These are phyloP conservation scores for Leucania comma DNA, from an alignment of 2,888 invertebrate genomes.

Conservation along the genomic window DNA sequence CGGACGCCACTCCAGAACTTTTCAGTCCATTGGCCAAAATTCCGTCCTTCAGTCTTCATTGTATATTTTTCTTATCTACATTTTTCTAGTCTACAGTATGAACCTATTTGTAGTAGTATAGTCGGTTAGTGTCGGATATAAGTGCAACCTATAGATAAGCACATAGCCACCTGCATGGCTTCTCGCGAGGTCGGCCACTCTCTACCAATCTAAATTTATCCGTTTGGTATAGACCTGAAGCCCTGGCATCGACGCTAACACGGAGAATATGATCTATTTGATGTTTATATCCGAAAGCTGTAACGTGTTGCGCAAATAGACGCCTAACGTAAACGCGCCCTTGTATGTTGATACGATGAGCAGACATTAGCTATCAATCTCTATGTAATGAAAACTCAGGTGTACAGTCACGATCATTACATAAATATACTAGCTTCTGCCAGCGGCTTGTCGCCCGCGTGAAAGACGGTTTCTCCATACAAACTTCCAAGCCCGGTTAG, in stretches of 20 bases:
- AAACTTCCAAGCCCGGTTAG: too few relatives aligned
- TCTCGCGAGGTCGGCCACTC: conserved; percentile 75
- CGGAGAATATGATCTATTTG: conserved; percentile 64
- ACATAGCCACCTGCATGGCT: conserved; percentile 77
- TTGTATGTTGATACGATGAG: conserved; percentile 35
- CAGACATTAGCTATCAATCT: conserved; percentile 46
- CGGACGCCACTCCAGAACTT: too few relatives aligned
- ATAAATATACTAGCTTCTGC: too few relatives aligned
- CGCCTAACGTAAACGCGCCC: conserved; percentile 33
- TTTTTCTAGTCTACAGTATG: conserved; percentile 20
- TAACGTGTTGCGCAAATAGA: conserved; percentile 63
- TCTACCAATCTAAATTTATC: conserved; percentile 76
- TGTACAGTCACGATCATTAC: too few relatives aligned
- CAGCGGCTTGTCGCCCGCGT: too few relatives aligned
- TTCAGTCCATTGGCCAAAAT: too few relatives aligned
- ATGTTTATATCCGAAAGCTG: conserved; percentile 64
- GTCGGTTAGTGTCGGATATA: conserved; percentile 69
- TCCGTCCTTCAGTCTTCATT: too few relatives aligned
- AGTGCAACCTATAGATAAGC: conserved; percentile 70
- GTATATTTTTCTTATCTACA: too few relatives aligned
- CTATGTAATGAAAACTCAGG: not conserved
- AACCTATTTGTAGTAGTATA: conserved; percentile 45
- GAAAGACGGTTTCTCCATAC: too few relatives aligned
- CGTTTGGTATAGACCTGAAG: conserved; percentile 69
- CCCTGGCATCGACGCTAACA: conserved; percentile 61